Evolutionary conservation across 2,113 vertebrate genomes (phyloP), one percentile per base, ranked within the genome.

Genomic region (Eptesicus fuscus): DNA sequence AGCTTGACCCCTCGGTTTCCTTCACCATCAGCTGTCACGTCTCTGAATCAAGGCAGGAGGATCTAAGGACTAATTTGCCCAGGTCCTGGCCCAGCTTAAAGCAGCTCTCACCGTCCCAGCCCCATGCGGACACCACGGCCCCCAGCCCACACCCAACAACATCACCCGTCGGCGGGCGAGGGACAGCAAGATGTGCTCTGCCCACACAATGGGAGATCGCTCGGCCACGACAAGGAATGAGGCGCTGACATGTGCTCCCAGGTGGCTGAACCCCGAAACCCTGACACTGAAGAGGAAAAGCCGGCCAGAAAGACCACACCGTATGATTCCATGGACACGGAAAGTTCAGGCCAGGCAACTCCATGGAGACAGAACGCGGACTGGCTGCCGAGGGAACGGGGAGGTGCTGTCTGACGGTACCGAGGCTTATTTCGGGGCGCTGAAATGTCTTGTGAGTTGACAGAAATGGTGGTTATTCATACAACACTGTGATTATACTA

Each of bases 211-310:
- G 28, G 70, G 47, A 17, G 32, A 28, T 5, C 28, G 30, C 2
- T 63, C 74, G 17, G 30, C 70, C 13, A 4, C 23, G 0, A 51
- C 91, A 77, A 67, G 23, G 40, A 51, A 9, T 0, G 8, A 53
- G 28, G n/a, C 7, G 6, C 49, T n/a, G 42, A 53, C 16, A 10
- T 5, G 0, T 0, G 28, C 44, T 20, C 7, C 37, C 8, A 4
- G 0, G 0, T 3, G 51, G n/a, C 49, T 0, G 3, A 0, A 0
- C 40, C 47, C 5, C 0, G 1, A 32, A 73, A 69, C 10, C 23
- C 28, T 2, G 16, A 32, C 5, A 0, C 49, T 5, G 18, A 5
- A 11, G 18, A 14, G 13, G 22, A 71, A 73, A 70, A 22, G 59
- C 69, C 67, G 35, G 40, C 20, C 25, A 16, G 11, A 14, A 25